Base-by-base conservation (phyloP, 2,797 vertebrate species). In the Urosaurus nigricauda region DNA sequence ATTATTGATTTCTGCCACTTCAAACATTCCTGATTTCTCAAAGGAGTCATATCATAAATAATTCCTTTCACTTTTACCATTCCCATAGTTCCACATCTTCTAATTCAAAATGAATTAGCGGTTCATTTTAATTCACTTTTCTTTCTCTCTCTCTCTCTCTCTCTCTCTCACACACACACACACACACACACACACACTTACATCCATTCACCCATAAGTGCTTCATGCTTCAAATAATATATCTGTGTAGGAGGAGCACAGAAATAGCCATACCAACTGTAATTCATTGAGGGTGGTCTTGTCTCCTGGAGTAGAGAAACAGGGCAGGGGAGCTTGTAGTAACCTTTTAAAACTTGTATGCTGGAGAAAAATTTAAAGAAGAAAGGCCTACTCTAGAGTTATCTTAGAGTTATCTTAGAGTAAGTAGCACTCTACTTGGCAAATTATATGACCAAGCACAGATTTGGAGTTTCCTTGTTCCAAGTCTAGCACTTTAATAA, bases 1-100 rank as follows among this genome's bases (percentile, higher is more conserved):
- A 87, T 93, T 93, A 93, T 94, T 60, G 79, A 94, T 94, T 88
- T 85, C 88, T 87, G 81, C 83, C 93, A 90, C 81, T 87, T 92
- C 47, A 89, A 53, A 13, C 1, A 83, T 26, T 88, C 93, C 83
- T n/a, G 86, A 91, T 80, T 87, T 91, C 86, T 51, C 65, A 16
- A 89, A 53, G 77, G 65, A 86, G n/a, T 40, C 1, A 14, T 53
- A 82, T 58, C 26, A 35, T 73, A 87, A 90, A 89, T 85, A n/a
- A 17, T 58, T 80, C 13, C 16, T n/a, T 56, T 68, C 60, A 84
- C n/a, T 92, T 87, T 82, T 65, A 83, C 90, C 86, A 92, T 35
- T 68, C 53, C 58, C 35, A 80, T 88, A 83, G 83, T 24, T 32
- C 40, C 79, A 81, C 70, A 83, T 60, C 79, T 84, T 74, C 56